Evolutionary conservation across 2,888 invertebrate species (phyloP).

Genomic region (Mantis religiosa): DNA sequence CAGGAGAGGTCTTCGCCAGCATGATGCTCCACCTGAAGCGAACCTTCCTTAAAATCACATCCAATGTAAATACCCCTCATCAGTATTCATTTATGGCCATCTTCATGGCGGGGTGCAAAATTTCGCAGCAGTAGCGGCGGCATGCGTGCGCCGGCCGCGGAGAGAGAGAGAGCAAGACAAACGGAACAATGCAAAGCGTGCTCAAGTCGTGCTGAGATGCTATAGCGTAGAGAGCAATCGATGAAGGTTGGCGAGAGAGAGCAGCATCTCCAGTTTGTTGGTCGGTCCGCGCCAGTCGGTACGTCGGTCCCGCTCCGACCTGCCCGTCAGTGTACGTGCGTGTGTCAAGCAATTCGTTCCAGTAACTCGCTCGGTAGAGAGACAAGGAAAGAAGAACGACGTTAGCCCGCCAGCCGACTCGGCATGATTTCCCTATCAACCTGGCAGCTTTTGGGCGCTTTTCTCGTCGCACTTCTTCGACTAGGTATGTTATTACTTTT

Average conservation of each 20-base stretch:
- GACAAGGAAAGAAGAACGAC: not conserved
- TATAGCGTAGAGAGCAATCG: conserved; percentile 21
- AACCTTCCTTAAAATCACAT: not conserved
- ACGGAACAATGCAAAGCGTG: conserved; percentile 23
- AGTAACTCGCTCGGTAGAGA: not conserved
- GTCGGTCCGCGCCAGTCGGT: not conserved
- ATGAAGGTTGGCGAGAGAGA: conserved; percentile 21
- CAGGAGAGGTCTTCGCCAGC: not conserved
- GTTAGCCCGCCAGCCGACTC: not conserved
- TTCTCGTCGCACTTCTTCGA: not conserved
- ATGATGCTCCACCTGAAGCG: not conserved
- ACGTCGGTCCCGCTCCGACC: not conserved
- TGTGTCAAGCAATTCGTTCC: not conserved
- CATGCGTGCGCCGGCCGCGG: not conserved
- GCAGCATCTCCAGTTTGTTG: not conserved
- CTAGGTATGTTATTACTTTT: not conserved
- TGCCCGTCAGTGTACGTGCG: not conserved
- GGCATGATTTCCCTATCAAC: not conserved
- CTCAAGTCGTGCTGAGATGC: conserved; percentile 21
- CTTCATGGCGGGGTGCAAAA: not conserved
- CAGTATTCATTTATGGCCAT: not conserved
- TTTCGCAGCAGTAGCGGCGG: not conserved
- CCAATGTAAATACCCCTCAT: not conserved
- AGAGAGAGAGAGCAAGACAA: not conserved
- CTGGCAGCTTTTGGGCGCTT: not conserved